Percentiles rank a stretch among this genome's conserved stretches.
Evolutionary conservation across 2,888 invertebrate genomes (phyloP).

Genomic region (Chymomyza amoena): DNA sequence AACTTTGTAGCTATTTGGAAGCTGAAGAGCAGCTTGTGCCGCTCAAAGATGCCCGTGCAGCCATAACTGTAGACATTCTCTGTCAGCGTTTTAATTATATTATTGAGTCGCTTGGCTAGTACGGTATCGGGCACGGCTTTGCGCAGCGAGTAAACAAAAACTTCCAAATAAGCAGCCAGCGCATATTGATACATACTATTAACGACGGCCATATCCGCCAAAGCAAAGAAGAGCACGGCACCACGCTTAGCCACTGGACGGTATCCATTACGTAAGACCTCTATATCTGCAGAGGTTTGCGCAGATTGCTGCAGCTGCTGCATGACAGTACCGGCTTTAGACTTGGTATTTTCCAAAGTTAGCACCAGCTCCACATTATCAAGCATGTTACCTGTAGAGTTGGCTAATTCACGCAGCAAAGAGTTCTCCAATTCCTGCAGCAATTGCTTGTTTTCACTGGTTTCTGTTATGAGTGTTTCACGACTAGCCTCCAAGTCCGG

Average conservation of each 20-base stretch:
- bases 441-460: conserved; percentile 90
- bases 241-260: conserved; percentile 91
- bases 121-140: conserved; percentile 91
- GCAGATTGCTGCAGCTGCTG: conserved; percentile 88
- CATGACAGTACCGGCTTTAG: conserved; percentile 90
- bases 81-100: conserved; percentile 91
- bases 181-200: conserved; percentile 97
- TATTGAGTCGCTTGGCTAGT: conserved; percentile 85
- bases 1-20: conserved; percentile 94
- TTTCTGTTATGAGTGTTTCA: conserved; percentile 89
- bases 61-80: conserved; percentile 94
- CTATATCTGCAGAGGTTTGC: conserved; percentile 89
- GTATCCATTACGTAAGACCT: conserved; percentile 90
- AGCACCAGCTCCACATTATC: conserved; percentile 92
- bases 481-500: conserved; percentile 93
- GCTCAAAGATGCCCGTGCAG: conserved; percentile 94
- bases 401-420: conserved; percentile 89
- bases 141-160: conserved; percentile 89
- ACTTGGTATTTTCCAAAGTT: conserved; percentile 93
- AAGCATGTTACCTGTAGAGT: conserved; percentile 94
- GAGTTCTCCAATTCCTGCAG: conserved; percentile 92
- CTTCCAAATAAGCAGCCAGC: conserved; percentile 89
- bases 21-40: conserved; percentile 92
- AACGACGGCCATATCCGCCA: conserved; percentile 93
- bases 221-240: conserved; percentile 93